Evolutionary conservation across 1,140 invertebrate genomes (phyloP).

Genomic region (Protaetia brevitarsis): DNA sequence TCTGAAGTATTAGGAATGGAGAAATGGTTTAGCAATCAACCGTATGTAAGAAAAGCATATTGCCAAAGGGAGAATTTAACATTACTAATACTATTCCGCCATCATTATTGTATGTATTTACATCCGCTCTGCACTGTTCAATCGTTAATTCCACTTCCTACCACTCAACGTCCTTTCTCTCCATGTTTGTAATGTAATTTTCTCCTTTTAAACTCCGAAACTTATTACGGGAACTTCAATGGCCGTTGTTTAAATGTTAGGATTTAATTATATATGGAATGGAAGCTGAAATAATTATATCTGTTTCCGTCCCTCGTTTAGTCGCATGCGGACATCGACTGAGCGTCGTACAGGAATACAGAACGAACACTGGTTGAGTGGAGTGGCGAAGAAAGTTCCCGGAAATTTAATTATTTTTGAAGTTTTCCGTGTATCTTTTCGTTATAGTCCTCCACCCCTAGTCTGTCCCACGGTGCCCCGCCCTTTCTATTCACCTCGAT

Average conservation of each 20-base stretch:
- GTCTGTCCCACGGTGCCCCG: neutral
- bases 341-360: neutral
- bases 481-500: neutral
- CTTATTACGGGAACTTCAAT: slow-evolving; percentile 1
- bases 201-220: slow-evolving; percentile 11
- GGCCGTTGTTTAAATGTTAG: slow-evolving; percentile 1
- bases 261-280: slow-evolving; percentile 14
- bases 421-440: neutral
- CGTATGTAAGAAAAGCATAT: too few species aligned
- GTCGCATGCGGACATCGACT: neutral
- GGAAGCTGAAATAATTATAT: slow-evolving; percentile 8
- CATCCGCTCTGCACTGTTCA: neutral
- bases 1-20: too few species aligned
- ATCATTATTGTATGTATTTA: too few species aligned
- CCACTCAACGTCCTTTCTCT: neutral
- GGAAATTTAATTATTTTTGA: slow-evolving; percentile 12
- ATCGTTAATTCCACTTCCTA: neutral
- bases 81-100: too few species aligned
- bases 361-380: neutral
- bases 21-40: too few species aligned
- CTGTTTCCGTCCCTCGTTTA: neutral
- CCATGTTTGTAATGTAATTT: slow-evolving; percentile 10
- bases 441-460: neutral
- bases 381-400: neutral
- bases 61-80: too few species aligned